These are phyloP conservation scores for Diphyllodes magnificus DNA, from an alignment of 2,113 vertebrate genomes.

Conservation along the genomic window DNA sequence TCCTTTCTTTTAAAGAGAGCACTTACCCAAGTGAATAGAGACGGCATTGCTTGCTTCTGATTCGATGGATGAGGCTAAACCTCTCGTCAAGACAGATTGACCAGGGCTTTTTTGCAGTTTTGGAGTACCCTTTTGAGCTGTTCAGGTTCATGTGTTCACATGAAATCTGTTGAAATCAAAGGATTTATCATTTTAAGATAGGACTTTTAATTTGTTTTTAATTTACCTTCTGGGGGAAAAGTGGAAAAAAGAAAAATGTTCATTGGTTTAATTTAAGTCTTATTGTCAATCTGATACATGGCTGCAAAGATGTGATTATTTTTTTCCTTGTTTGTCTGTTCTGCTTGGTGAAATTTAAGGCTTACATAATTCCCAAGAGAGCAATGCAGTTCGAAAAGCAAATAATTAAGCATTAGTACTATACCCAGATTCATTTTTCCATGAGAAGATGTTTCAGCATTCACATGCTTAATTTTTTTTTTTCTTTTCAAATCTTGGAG, in stretches of 20 bases:
- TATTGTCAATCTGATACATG: neutral
- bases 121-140: slow-evolving; percentile 23
- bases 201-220: neutral
- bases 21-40: slow-evolving; percentile 83
- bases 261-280: slow-evolving; percentile 9
- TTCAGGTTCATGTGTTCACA: slow-evolving; percentile 63
- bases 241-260: neutral
- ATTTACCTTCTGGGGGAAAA: slow-evolving; percentile 9
- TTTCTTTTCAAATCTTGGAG: neutral
- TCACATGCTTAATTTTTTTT: neutral
- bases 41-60: slow-evolving; percentile 76
- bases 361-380: neutral
- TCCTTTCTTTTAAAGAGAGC: neutral
- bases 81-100: slow-evolving; percentile 78
- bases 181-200: neutral
- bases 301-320: neutral
- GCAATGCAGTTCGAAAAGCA: neutral
- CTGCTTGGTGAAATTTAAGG: neutral
- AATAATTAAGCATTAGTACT: slow-evolving; percentile 40
- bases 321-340: neutral
- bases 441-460: neutral
- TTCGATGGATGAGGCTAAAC: slow-evolving; percentile 76
- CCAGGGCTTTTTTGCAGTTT: slow-evolving; percentile 67
- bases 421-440: neutral
- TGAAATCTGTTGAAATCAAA: slow-evolving; percentile 72